Evolutionary conservation across 2,113 vertebrate species (phyloP).

Genomic region (Cyprinodon brontotheroides): DNA sequence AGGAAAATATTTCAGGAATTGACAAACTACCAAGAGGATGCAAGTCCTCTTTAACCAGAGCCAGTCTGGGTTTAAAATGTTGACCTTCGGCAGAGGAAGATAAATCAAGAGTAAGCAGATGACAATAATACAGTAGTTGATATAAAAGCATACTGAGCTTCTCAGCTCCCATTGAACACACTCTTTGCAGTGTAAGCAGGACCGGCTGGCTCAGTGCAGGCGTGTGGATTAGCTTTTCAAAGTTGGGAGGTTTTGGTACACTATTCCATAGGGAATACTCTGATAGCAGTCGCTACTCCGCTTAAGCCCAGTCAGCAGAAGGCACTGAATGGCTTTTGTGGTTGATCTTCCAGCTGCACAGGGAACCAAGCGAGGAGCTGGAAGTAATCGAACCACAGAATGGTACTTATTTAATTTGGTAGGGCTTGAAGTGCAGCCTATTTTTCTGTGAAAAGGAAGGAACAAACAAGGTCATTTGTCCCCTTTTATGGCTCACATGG

Average conservation of each 20-base stretch:
- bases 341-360: neutral
- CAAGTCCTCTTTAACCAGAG: conserved; percentile 50
- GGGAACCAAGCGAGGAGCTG: too few species aligned
- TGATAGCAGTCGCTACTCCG: conserved; percentile 27
- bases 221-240: conserved; percentile 57
- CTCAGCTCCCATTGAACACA: conserved; percentile 32
- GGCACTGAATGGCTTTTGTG: conserved; percentile 6
- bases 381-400: conserved; percentile 40
- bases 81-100: conserved; percentile 21
- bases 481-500: conserved; percentile 11
- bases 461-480: conserved; percentile 47
- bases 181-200: conserved; percentile 28
- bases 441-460: conserved; percentile 21
- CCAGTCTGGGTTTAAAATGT: conserved; percentile 56
- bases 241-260: conserved; percentile 37
- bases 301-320: conserved; percentile 51
- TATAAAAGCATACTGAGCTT: conserved; percentile 28
- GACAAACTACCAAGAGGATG: conserved; percentile 39
- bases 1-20: conserved; percentile 39
- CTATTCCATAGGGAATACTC: conserved; percentile 31
- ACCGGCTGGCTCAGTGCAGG: conserved; percentile 33
- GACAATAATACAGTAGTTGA: conserved; percentile 17
- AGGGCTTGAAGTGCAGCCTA: conserved; percentile 32
- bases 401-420: conserved; percentile 47
- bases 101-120: conserved; percentile 35